A percentile compares a stretch with the other conserved stretches of the same genome.
Evolutionary conservation across 2,888 invertebrate genomes (phyloP).

Genomic region (Sacculina carcini): DNA sequence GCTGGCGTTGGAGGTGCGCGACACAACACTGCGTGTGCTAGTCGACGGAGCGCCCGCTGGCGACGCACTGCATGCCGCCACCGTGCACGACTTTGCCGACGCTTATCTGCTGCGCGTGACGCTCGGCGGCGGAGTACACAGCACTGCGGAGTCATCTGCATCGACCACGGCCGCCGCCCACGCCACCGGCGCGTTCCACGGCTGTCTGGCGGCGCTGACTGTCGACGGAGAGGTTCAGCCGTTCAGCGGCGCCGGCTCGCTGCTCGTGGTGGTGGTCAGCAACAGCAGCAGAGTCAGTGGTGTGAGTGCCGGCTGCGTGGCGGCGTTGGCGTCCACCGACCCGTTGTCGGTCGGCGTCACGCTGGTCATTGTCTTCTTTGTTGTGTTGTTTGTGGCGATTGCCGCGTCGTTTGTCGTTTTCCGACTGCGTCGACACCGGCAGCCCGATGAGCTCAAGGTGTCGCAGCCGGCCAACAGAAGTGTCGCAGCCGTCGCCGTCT

Average conservation of each 20-base stretch:
- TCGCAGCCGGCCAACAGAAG: conserved; percentile 12
- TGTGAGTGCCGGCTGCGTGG: conserved; percentile 45
- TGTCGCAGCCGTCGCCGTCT: conserved; percentile 19
- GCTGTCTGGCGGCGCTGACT: conserved; percentile 66
- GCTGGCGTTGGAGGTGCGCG: conserved; percentile 40
- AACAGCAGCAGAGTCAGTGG: conserved; percentile 42
- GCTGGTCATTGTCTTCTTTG: conserved; percentile 75
- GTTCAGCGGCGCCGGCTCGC: conserved; percentile 49
- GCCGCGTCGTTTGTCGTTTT: conserved; percentile 77
- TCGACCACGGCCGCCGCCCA: conserved; percentile 4
- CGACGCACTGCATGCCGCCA: conserved; percentile 58
- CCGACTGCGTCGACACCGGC: conserved; percentile 56
- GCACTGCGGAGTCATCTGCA: too few relatives aligned
- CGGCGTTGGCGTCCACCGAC: conserved; percentile 49
- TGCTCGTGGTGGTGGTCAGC: conserved; percentile 17
- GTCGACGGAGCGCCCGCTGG: conserved; percentile 44
- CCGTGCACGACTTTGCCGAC: conserved; percentile 72
- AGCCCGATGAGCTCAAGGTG: conserved; percentile 42
- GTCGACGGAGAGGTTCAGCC: conserved; percentile 72
- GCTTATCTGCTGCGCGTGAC: conserved; percentile 57
- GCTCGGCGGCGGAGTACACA: conserved; percentile 42
- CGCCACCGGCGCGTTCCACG: conserved; percentile 37
- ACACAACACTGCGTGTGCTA: conserved; percentile 34
- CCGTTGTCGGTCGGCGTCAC: conserved; percentile 78
- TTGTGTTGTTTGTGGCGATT: conserved; percentile 62